These are phyloP conservation scores for Sinelater perroti DNA, from an alignment of 2,888 invertebrate species.

Conservation along the genomic window DNA sequence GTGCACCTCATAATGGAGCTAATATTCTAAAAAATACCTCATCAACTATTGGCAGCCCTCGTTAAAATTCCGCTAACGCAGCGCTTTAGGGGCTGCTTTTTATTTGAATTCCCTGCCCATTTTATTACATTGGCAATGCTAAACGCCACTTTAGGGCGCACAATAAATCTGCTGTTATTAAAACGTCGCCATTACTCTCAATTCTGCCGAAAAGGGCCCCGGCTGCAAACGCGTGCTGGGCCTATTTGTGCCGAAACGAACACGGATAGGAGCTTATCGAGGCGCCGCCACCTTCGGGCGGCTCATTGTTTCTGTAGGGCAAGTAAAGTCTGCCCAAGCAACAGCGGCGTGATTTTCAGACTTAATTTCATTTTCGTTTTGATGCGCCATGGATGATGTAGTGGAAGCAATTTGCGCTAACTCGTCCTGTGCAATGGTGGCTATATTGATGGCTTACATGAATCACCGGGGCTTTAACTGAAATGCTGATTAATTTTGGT, in stretches of 20 bases:
- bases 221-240: constrained; percentile 6
- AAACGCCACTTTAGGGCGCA: constrained; percentile 10
- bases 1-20: too few relatives aligned
- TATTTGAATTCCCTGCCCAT: neutral
- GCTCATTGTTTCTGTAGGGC: constrained; percentile 3
- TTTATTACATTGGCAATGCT: constrained; percentile 7
- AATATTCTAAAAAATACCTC: too few relatives aligned
- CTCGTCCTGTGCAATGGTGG: too few relatives aligned
- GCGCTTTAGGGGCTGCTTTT: constrained; percentile 6
- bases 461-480: neutral
- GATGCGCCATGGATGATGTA: too few relatives aligned
- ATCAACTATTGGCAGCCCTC: too few relatives aligned
- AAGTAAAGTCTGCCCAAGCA: constrained; percentile 5
- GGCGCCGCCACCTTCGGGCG: neutral
- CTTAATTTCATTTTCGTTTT: neutral
- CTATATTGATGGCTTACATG: too few relatives aligned
- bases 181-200: constrained; percentile 9
- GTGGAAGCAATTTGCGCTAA: too few relatives aligned
- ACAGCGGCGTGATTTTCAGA: neutral
- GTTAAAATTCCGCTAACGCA: constrained; percentile 3
- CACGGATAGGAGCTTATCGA: constrained; percentile 6
- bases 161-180: constrained; percentile 15
- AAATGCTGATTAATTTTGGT: constrained; percentile 4
- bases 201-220: constrained; percentile 7
- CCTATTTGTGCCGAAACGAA: constrained; percentile 4